Conservation (phyloP, 2,888 invertebrate genomes). For the Hypomecis atomaria region DNA sequence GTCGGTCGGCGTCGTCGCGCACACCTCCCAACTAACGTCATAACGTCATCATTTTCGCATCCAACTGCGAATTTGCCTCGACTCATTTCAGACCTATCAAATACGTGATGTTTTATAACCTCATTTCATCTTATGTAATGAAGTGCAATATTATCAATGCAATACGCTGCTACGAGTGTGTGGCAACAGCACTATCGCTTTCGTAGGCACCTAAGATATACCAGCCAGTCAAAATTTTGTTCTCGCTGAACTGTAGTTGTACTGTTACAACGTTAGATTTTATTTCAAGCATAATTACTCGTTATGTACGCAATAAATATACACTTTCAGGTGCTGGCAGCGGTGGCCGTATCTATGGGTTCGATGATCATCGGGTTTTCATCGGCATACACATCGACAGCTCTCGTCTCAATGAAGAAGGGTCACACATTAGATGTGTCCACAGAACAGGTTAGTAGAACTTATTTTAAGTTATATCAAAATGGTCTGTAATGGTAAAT, state of each 20-base stretch:
- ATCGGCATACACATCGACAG: slow-evolving; percentile 95
- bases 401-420: slow-evolving; percentile 89
- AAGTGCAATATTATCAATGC: slow-evolving; percentile 3
- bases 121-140: slow-evolving; percentile 4
- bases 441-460: slow-evolving; percentile 83
- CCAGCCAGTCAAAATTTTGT: background rate
- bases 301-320: slow-evolving; percentile 11
- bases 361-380: slow-evolving; percentile 95
- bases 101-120: slow-evolving; percentile 28
- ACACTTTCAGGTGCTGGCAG: slow-evolving; percentile 90
- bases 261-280: background rate
- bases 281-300: background rate
- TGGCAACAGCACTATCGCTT: slow-evolving; percentile 6
- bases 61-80: slow-evolving; percentile 31
- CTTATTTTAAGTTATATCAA: background rate
- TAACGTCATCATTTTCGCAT: slow-evolving; percentile 54
- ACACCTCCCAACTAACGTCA: slow-evolving; percentile 69
- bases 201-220: background rate
- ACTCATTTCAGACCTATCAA: slow-evolving; percentile 30
- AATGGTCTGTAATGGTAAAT: too few species aligned
- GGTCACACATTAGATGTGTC: slow-evolving; percentile 85
- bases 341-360: slow-evolving; percentile 93
- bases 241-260: background rate
- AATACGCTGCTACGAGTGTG: background rate
- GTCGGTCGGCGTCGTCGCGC: slow-evolving; percentile 48